These are phyloP conservation scores for Chrysolina americana DNA, from an alignment of 2,888 invertebrate genomes.

Conservation along the genomic window DNA sequence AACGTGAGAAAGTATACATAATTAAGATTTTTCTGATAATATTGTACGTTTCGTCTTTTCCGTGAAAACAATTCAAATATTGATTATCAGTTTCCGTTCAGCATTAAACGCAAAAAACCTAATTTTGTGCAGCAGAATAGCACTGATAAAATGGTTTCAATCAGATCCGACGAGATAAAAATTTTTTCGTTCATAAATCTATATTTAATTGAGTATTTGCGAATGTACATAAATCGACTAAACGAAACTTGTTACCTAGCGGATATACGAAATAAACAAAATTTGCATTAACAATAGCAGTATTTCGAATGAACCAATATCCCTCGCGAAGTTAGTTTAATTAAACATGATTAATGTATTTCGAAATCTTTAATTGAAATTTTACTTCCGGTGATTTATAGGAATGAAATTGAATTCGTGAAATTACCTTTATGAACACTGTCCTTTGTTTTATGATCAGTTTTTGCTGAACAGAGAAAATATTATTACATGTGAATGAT, in stretches of 20 bases:
- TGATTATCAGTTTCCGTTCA: not conserved
- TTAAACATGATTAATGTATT: not conserved
- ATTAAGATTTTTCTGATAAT: not conserved
- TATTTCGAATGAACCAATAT: not conserved
- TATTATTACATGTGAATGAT: not conserved
- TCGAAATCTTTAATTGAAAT: not conserved
- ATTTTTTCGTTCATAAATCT: slow-evolving; percentile 4
- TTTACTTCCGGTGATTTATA: not conserved
- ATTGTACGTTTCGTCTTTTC: not conserved
- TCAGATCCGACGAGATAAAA: not conserved
- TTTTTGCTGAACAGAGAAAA: not conserved
- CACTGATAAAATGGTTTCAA: not conserved
- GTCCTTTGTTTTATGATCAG: not conserved
- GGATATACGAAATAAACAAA: slow-evolving; percentile 5
- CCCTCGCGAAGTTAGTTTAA: not conserved
- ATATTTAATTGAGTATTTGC: slow-evolving; percentile 15
- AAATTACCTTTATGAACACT: not conserved
- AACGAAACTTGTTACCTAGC: slow-evolving; percentile 8
- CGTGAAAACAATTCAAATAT: not conserved
- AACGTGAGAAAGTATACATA: too few relatives aligned
- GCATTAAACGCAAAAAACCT: not conserved
- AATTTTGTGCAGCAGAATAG: not conserved
- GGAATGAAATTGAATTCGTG: not conserved
- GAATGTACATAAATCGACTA: not conserved
- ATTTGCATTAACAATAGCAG: not conserved